Conservation (phyloP, 2,797 vertebrate genomes). For the Spatula clypeata region DNA sequence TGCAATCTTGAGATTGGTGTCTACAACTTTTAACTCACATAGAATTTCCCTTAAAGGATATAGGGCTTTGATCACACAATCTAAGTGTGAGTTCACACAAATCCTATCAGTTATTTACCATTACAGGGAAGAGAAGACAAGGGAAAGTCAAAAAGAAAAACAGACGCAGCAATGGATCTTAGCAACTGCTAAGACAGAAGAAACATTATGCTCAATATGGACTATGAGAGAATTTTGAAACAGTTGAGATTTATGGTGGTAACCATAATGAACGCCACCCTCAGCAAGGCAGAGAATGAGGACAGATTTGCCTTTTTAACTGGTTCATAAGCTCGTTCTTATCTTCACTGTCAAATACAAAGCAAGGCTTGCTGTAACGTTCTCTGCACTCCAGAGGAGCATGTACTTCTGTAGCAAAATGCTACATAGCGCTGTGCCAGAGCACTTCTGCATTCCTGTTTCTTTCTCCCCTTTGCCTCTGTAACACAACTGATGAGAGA, state of each 20-base stretch:
- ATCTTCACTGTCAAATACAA: neutral
- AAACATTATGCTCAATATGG: neutral
- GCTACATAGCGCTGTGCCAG: neutral
- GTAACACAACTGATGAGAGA: neutral
- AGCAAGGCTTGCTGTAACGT: neutral
- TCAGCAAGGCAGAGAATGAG: neutral
- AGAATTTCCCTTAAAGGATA: neutral
- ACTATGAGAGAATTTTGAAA: neutral
- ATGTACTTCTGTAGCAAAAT: neutral
- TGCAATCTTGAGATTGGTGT: fast-evolving
- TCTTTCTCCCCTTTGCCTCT: neutral
- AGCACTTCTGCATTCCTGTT: neutral
- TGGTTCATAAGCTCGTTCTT: neutral
- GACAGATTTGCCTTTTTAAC: neutral
- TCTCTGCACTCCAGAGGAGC: neutral
- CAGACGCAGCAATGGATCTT: neutral
- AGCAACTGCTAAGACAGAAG: neutral
- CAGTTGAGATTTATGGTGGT: neutral
- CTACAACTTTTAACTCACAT: neutral
- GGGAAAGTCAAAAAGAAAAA: neutral
- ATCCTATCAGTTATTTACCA: neutral
- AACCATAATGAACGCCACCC: neutral
- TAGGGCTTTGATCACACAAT: fast-evolving
- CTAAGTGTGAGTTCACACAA: neutral
- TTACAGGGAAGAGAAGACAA: neutral